Conservation (phyloP, 2,113 vertebrate species). For the Sceloporus tristichus region DNA sequence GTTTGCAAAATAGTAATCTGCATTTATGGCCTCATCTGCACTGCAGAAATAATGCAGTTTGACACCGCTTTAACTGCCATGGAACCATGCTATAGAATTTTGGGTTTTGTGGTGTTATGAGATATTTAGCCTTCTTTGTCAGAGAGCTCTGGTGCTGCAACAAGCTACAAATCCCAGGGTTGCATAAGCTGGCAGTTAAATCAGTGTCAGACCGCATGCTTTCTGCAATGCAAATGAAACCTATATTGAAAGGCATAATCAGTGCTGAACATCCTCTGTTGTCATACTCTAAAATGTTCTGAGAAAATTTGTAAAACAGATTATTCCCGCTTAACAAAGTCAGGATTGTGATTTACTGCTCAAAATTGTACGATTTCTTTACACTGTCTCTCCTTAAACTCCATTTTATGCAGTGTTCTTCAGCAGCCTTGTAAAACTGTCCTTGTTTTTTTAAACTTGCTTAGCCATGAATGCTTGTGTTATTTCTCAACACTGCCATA, state of each 20-base stretch:
- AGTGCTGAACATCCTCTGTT: not conserved
- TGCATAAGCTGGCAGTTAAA: too few relatives aligned
- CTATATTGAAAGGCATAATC: not conserved
- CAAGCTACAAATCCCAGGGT: too few relatives aligned
- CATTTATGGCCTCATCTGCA: too few relatives aligned
- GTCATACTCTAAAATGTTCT: not conserved
- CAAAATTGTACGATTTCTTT: slow-evolving; percentile 1
- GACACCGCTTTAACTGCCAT: too few relatives aligned
- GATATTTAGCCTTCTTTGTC: too few relatives aligned
- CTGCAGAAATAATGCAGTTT: too few relatives aligned
- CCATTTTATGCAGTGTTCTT: slow-evolving; percentile 4
- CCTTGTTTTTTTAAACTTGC: not conserved
- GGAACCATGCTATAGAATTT: too few relatives aligned
- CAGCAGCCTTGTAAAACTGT: not conserved
- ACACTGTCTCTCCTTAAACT: slow-evolving; percentile 5
- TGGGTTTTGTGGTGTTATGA: too few relatives aligned
- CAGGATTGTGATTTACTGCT: not conserved
- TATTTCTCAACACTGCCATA: not conserved
- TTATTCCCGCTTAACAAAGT: not conserved
- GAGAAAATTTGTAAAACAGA: not conserved
- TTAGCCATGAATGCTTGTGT: not conserved
- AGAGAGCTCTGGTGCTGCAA: too few relatives aligned
- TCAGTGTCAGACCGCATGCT: too few relatives aligned
- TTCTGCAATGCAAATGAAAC: not conserved
- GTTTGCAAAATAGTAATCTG: not conserved